Evolutionary conservation across 2,113 vertebrate genomes (phyloP), one percentile per base, ranked within the genome.

Genomic region (Malaclemys terrapin): DNA sequence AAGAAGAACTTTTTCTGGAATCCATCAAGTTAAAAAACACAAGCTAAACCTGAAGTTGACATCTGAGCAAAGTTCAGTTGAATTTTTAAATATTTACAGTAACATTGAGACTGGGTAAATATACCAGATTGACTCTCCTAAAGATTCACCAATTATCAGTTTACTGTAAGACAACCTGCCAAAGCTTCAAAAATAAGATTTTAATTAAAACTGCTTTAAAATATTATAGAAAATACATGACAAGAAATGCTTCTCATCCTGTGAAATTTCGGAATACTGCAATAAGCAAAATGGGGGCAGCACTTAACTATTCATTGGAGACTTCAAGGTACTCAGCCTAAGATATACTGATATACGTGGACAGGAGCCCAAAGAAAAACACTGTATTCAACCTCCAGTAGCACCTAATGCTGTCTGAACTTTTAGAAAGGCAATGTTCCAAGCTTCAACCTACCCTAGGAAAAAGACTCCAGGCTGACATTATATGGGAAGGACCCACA

Each of bases 61-160:
- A 27, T 45, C 38, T 0, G 8, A 57, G 11, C 84, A 90, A 78
- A 91, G 85, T 52, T 59, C 88, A 69, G 87, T 2, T 88, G 86
- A 4, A 57, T 94, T 96, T 93, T 94, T 69, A 95, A 96, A 95
- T 49, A 1, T 52, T 7, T 7, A 5, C 1, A 0, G 82, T 82
- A 90, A 85, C 10, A 76, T 1, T 65, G 88, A 50, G 12, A 47
- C 35, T 12, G 4, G 79, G 6, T 31, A 20, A 5, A 42, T 42
- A 42, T 54, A 31, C 14, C 5, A 27, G 38, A 10, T 45, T 45
- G 38, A 19, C 83, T 4, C 47, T 35, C 42, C 24, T 1, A 0
- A 3, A 81, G n/a, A 5, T 35, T 27, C 1, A 8, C 2, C 56
- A 52, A 78, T 0, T 0, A 0, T 2, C 50, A 1, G 11, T 13